Evolutionary conservation across 2,888 invertebrate genomes (phyloP), one percentile per base, ranked within the genome.

Genomic region (Parnassius apollo): DNA sequence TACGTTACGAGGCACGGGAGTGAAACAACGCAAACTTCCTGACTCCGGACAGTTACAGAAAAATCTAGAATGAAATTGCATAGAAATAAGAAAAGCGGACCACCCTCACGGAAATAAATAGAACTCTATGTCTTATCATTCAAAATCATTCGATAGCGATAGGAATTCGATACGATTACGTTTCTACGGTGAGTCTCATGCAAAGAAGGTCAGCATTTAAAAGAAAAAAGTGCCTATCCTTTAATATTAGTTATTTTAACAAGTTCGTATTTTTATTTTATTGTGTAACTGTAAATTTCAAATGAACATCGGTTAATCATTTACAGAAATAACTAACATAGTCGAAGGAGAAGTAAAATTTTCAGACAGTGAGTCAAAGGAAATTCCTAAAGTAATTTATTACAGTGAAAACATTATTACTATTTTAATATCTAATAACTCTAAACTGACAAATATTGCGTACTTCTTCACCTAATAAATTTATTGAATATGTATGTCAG

Each of bases 251-350:
- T 53, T 42, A 42, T 9, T 44, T 35, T 35, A 35, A 35, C 35
- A 4, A 35, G 4, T 35, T 35, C 35, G 7, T 35, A 35, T 35
- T 35, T 3, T 35, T 35, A 4, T 35, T 35, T 35, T 4, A 7
- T 35, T 35, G 35, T 35, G 4, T 35, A 35, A 35, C 7, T 35
- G 7, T 35, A 7, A 35, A 35, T 35, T 35, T 35, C 4, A 4
- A 11, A 59, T 18, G 58, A 52, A 56, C 60, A 62, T 42, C 52
- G 55, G 35, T 55, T 56, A 42, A 59, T 68, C 64, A 64, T 42
- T 10, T 51, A 62, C 61, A 55, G 63, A 68, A 68, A 66, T 65
- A 65, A 62, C 50, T 65, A 65, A 62, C 50, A 42, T 58, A 35
- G 13, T 53, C n/a, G 42, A 54, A 42, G 22, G 48, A 48, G 54